A percentile compares a stretch with the other conserved stretches of the same genome.
phyloP scores from a whole-genome alignment of 2,113 vertebrate species.

The Neotoma lepida region DNA sequence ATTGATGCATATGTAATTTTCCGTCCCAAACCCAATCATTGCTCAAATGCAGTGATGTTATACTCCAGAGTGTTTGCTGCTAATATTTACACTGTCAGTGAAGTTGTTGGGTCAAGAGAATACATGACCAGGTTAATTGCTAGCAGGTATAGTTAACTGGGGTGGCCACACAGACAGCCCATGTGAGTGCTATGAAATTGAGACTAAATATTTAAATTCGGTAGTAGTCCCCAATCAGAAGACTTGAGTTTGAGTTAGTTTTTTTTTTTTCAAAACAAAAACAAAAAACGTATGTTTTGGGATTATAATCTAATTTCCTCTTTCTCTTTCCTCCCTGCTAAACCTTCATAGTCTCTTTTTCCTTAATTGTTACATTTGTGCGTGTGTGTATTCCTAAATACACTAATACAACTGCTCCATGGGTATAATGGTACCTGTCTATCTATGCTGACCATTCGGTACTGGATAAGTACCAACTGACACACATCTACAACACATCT shows the following conservation, averaged over 20 bases:
- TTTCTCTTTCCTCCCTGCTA: not conserved
- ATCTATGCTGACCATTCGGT: not conserved
- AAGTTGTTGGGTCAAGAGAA: not conserved
- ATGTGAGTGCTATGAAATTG: not conserved
- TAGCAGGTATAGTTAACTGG: not conserved
- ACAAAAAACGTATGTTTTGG: not conserved
- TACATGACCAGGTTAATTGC: not conserved
- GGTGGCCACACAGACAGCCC: not conserved
- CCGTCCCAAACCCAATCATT: constrained; percentile 60
- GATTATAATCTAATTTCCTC: not conserved
- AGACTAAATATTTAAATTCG: not conserved
- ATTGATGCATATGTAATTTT: constrained; percentile 21
- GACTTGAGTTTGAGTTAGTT: not conserved
- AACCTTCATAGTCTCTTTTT: not conserved
- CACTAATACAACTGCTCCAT: not conserved
- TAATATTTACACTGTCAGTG: not conserved
- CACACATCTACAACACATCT: not conserved
- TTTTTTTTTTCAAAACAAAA: not conserved
- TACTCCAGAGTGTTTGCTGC: constrained; percentile 13
- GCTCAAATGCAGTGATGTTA: constrained; percentile 55
- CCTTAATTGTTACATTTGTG: not conserved
- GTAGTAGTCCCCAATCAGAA: not conserved
- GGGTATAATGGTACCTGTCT: not conserved
- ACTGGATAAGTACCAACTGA: not conserved
- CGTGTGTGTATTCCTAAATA: not conserved